Evolutionary conservation across 2,797 vertebrate species (phyloP), one percentile per base, ranked within the genome.

Genomic region (Poeciliopsis paucimaculata): DNA sequence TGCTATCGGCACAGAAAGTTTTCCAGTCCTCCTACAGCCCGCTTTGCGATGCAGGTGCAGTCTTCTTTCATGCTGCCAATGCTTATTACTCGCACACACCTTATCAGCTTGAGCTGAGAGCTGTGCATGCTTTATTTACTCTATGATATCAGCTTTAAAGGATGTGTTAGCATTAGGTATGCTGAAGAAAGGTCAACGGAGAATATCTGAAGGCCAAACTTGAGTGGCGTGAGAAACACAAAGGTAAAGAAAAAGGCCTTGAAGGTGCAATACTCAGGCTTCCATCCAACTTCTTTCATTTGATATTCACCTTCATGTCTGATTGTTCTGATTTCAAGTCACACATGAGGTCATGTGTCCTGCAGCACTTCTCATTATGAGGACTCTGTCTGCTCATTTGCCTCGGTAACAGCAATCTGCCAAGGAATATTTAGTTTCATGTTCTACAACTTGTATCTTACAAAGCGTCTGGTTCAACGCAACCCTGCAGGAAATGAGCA

Each of bases 1-100:
- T 91, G 28, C 68, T 60, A 91, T 91, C 88, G 77, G 49, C 23
- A 79, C 57, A 79, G 3, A 81, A 86, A 49, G 77, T 90, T 93
- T 92, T 93, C 91, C 91, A 73, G 57, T 51, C 82, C 83, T 82
- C 78, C 77, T 41, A 68, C 84, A 23, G 1, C 70, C 64, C 2
- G 39, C 82, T 72, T 82, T 41, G 26, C 26, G 0, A 6, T 57
- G 87, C 93, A 94, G 94, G 90, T 94, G 92, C 77, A 77, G 87
- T 39, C 84, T 86, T 86, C 85, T 41, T 92, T 91, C 43, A 31
- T 49, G 75, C 51, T 60, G 68, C 80, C 39, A 15, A 62, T 26
- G 10, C 64, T 68, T 75, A 73, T 4, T 75, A 73, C 79, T 87
- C 55, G 72, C 20, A 26, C 41, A 16, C 72, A 45, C 4, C 20